Base-by-base conservation (phyloP, 2,797 vertebrate genomes). In the Peromyscus attwateri region DNA sequence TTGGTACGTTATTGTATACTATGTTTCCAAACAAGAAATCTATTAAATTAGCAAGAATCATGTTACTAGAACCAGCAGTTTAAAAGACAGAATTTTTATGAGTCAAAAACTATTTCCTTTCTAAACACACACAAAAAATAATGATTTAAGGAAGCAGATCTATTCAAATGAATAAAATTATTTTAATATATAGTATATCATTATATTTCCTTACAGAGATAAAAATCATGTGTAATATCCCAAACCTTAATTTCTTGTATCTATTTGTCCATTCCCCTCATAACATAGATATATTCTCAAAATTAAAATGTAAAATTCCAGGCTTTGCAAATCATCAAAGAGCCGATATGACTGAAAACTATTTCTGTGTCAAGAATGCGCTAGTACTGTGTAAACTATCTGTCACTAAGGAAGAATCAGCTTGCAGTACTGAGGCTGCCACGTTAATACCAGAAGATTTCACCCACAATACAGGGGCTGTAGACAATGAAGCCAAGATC, bases 401-500 rank as follows among this genome's bases (percentile, higher is more conserved):
- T 94, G 85, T 62, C 60, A 91, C 52, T 31, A 40, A 75, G 52
- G 49, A 64, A 40, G 96, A 94, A 92, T 95, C 83, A 92, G 60
- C 87, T 68, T 64, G 87, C 37, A 12, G 37, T 34, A 70, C 55
- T 66, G 84, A 94, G 91, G 43, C 52, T 94, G 68, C 89, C 96
- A 64, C 75, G 75, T 73, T 93, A 87, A 75, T 23, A 77, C 92
- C n/a, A 92, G 95, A 85, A 31, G 73, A 71, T 92, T 96, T 93
- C 49, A 40, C 84, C 57, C 57, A 94, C 97, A 89, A 96, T 87
- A 73, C 57, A 37, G 76, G 52, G 90, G 71, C 55, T 91, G 71
- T 55, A 75, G 94, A 96, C 96, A 96, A 96, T 87, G 92, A 37
- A 10, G n/a, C 80, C 80, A 64, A 89, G 85, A 91, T 23, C 85